Base-by-base conservation (phyloP, 2,888 invertebrate species). In the Mesopsocus fuscifrons region DNA sequence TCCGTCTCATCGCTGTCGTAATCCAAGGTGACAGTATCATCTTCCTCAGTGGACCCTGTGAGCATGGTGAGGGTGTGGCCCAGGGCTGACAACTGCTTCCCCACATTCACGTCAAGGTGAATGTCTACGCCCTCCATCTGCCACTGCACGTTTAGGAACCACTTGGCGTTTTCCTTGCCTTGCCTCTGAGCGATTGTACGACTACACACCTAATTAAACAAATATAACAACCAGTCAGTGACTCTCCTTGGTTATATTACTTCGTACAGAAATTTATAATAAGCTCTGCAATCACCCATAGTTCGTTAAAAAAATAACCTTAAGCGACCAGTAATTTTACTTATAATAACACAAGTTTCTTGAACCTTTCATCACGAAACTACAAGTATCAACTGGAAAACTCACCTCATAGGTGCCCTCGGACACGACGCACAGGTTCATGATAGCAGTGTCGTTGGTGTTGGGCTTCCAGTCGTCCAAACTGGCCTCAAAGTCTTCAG, bases 111-210 rank as follows among this genome's bases (percentile, higher is more conserved):
- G 61, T 95, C 94, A 44, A 95, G 64, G 59, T 95, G 91, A 49
- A 95, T 91, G 56, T 94, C 94, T 6, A 95, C 91, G 41, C 98
- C 98, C 60, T 95, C 89, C 98, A 98, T 98, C 64, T 95, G 85
- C 92, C 97, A 97, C 49, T 89, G 83, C 1, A 98, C 92, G 62
- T 95, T 95, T 45, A 98, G 66, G 55, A 95, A 76, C 97, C 97
- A 98, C 59, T 97, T 95, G 2, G 97, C 95, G 61, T 94, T 88
- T 59, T 87, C 87, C 2, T 22, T 71, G 69, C 69, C 70, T 52
- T 77, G 80, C 57, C 85, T 84, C 26, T 84, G 80, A 6, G 88
- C 85, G 42, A 84, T 79, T 0, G 95, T 95, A 46, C 89, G 68
- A 49, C 88, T 89, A 64, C 91, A 92, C 3, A 98, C 89, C 26